Base-by-base conservation (phyloP, 2,888 invertebrate species). In the Anthrax anthrax region DNA sequence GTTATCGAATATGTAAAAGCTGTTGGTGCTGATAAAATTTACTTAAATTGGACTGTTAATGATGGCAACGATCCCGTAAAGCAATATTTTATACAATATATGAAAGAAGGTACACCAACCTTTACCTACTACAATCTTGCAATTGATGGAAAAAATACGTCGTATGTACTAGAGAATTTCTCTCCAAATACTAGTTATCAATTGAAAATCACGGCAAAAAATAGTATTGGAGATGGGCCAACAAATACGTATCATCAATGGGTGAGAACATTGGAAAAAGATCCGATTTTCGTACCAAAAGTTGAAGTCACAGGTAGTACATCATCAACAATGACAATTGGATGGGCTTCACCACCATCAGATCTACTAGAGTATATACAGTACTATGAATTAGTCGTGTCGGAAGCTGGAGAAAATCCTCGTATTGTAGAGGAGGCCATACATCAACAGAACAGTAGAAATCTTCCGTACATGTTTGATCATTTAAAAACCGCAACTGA, bases 21-120 rank as follows among this genome's bases (percentile, higher is more conserved):
- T 0, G 83, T 89, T 17, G 85, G 82, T 44, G 77, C 78, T 1
- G 74, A 76, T 9, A 78, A 81, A 61, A 76, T 90, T 39, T 90
- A 77, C 63, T 62, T 89, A 1, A 88, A 87, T 60, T 89, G 89
- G 88, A 87, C 85, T 0, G 74, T 85, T 0, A 77, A 79, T 49
- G 76, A 81, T 50, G 84, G 84, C 50, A 88, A 89, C 59, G 78
- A 79, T 43, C 77, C 78, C 0, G 72, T 85, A 18, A 69, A 71
- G 52, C 62, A 64, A 18, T 82, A 79, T 57, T 70, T 71, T 47
- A 65, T 84, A 14, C 71, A 73, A 58, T 76, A 73, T 55, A 63
- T 70, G 39, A 73, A 75, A 67, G 72, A 72, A 53, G 72, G 72
- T 42, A 71, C 72, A n/a, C 65, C 70, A 23, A 64, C 66, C 6